Conservation (phyloP, 2,113 vertebrate genomes). For the Mobula hypostoma region DNA sequence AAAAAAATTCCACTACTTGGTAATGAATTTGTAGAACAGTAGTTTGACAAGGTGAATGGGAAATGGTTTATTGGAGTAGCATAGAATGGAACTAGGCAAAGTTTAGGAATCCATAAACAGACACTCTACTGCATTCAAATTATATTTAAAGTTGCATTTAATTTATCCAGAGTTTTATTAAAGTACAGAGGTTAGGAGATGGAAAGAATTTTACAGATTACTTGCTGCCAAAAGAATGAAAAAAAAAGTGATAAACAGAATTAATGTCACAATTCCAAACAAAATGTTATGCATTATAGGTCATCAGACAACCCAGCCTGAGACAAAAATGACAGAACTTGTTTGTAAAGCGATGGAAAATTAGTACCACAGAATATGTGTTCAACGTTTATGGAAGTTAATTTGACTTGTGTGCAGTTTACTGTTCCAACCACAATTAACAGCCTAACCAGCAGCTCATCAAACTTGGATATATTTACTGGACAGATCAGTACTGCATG, state of each 20-base stretch:
- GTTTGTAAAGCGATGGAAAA: background rate
- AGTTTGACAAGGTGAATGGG: background rate
- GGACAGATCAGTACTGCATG: background rate
- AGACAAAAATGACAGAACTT: conserved; percentile 9
- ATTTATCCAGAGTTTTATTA: background rate
- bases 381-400: background rate
- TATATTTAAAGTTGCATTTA: background rate
- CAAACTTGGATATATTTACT: background rate
- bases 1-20: background rate
- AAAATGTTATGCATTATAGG: background rate
- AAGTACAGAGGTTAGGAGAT: background rate
- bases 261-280: background rate
- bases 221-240: background rate
- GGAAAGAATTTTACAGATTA: background rate
- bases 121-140: background rate
- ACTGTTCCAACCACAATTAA: background rate
- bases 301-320: background rate
- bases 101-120: too few relatives aligned
- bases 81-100: background rate
- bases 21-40: background rate
- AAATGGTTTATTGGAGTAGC: background rate
- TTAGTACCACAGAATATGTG: background rate
- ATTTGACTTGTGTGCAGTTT: background rate
- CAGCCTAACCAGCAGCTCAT: background rate
- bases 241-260: background rate